phyloP scores from a whole-genome alignment of 2,113 vertebrate genomes.

The Gopherus flavomarginatus region DNA sequence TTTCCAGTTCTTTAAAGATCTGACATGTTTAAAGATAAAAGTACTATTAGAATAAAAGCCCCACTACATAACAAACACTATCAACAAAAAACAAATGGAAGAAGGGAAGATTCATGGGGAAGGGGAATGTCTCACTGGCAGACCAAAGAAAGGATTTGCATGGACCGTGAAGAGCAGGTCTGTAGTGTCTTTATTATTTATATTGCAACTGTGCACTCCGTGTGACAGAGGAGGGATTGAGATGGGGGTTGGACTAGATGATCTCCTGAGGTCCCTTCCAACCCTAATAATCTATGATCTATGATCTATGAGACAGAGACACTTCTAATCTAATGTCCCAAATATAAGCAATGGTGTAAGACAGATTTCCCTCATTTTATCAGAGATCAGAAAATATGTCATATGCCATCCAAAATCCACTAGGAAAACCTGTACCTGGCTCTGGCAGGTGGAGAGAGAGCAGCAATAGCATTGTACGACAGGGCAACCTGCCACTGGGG shows the following conservation, averaged over 20 bases:
- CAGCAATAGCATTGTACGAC: not conserved
- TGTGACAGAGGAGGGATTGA: too few species aligned
- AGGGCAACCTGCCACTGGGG: not conserved
- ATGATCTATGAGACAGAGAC: too few species aligned
- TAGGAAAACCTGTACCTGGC: not conserved
- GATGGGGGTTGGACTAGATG: too few species aligned
- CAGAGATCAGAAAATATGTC: not conserved
- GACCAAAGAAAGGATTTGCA: not conserved
- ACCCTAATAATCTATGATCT: too few species aligned
- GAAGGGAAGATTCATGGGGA: slow-evolving; percentile 1
- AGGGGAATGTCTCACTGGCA: not conserved
- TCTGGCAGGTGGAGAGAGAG: not conserved
- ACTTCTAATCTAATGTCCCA: fast-evolving
- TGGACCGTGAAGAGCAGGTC: not conserved
- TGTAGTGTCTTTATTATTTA: not conserved
- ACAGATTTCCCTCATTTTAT: not conserved
- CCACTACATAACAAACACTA: slow-evolving; percentile 6
- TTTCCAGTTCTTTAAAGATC: slow-evolving; percentile 41
- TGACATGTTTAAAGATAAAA: slow-evolving; percentile 65
- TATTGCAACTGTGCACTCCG: too few species aligned
- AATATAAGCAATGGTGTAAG: not conserved
- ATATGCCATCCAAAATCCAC: not conserved
- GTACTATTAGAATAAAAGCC: slow-evolving; percentile 50
- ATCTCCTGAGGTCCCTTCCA: too few species aligned
- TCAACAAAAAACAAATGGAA: slow-evolving; percentile 28